phyloP scores from a whole-genome alignment of 2,113 vertebrate species.

The Tyto alba region DNA sequence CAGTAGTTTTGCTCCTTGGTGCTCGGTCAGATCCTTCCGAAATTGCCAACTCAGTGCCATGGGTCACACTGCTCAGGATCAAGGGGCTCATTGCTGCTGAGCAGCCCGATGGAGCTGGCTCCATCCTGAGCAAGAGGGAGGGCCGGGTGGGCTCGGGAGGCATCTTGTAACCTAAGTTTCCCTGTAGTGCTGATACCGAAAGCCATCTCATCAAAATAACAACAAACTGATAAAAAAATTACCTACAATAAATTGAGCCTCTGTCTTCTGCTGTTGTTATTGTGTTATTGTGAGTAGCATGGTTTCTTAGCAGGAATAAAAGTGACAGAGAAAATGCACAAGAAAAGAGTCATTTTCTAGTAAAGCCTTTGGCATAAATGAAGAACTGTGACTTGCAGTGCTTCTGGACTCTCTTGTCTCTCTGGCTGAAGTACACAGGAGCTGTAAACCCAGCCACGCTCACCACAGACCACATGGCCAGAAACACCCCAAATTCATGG shows the following conservation, averaged over 20 bases:
- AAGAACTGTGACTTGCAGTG: background rate
- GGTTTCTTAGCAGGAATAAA: background rate
- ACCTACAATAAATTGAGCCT: accelerated
- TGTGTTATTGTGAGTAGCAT: too few relatives aligned
- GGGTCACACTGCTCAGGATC: background rate
- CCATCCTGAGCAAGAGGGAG: background rate
- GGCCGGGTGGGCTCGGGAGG: background rate
- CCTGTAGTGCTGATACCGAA: background rate
- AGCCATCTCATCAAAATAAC: background rate
- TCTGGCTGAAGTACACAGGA: background rate
- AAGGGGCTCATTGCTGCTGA: background rate
- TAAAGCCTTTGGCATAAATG: background rate
- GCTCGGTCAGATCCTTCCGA: background rate
- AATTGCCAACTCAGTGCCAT: accelerated
- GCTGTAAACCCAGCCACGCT: background rate
- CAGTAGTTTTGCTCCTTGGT: background rate
- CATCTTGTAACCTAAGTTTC: background rate
- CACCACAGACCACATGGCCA: background rate
- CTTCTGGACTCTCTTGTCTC: background rate
- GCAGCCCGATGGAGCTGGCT: background rate
- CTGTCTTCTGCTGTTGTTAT: background rate
- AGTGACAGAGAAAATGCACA: background rate
- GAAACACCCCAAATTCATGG: background rate
- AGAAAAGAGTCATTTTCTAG: background rate
- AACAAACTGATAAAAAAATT: background rate